Conservation (phyloP, 1,140 invertebrate genomes). For the Polyergus mexicanus region DNA sequence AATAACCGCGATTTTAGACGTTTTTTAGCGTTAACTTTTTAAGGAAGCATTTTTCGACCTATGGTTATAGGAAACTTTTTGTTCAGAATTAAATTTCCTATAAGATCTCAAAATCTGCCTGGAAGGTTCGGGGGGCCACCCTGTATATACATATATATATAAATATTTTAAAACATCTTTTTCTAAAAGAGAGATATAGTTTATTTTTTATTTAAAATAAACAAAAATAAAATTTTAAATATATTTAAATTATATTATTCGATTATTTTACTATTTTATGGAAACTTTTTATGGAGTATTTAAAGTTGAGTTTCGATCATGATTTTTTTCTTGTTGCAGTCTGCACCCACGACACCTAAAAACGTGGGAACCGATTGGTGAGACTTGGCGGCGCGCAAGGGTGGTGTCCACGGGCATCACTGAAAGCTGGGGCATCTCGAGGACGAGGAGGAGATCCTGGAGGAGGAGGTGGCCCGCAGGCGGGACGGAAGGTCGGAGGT, state of each 20-base stretch:
- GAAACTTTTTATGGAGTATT: not conserved
- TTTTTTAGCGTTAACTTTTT: too few species aligned
- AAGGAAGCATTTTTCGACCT: too few species aligned
- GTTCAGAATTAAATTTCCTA: too few species aligned
- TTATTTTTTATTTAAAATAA: not conserved
- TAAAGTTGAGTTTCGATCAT: not conserved
- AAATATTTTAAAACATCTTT: not conserved
- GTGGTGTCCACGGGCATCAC: conserved; percentile 75
- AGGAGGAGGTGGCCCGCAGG: conserved; percentile 71
- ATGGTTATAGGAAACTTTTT: too few species aligned
- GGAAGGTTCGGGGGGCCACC: too few species aligned
- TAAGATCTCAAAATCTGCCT: too few species aligned
- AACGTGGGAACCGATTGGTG: conserved; percentile 71
- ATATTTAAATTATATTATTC: not conserved
- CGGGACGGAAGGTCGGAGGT: conserved; percentile 79
- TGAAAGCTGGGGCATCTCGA: conserved; percentile 75
- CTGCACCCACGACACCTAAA: conserved; percentile 64
- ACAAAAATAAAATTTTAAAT: conserved; percentile 2
- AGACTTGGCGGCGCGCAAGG: conserved; percentile 62
- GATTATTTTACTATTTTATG: not conserved
- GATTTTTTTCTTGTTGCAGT: conserved; percentile 67
- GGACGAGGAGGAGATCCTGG: conserved; percentile 78
- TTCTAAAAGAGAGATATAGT: too few species aligned
- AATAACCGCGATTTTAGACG: too few species aligned
- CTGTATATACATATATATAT: not conserved